A percentile compares a stretch with the other conserved stretches of the same genome.
Evolutionary conservation across 2,113 vertebrate genomes (phyloP).

Genomic region (Noturus placidus): DNA sequence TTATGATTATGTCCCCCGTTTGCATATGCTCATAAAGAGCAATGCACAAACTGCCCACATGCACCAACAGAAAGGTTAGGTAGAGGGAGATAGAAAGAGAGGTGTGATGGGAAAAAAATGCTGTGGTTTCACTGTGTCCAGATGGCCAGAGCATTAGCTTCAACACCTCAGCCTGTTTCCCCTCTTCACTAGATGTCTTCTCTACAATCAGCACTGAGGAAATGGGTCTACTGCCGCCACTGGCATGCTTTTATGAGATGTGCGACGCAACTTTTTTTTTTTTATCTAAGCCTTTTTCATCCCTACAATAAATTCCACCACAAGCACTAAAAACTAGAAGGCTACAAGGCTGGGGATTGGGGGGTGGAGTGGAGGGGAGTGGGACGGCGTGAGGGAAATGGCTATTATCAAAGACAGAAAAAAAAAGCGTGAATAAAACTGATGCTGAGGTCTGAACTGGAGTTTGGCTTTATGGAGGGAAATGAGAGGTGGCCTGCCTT

Average conservation of each 20-base stretch:
- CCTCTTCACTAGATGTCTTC: slow-evolving; percentile 64
- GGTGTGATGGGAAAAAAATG: slow-evolving; percentile 40
- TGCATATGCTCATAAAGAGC: slow-evolving; percentile 36
- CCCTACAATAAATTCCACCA: slow-evolving; percentile 33
- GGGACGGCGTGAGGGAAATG: background rate
- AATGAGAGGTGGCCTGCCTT: slow-evolving; percentile 42
- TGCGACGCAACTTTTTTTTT: slow-evolving; percentile 54
- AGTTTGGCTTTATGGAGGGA: slow-evolving; percentile 48
- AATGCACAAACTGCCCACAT: slow-evolving; percentile 36
- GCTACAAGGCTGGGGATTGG: background rate
- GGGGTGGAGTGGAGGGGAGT: background rate
- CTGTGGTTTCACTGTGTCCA: slow-evolving; percentile 64
- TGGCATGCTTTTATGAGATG: slow-evolving; percentile 70
- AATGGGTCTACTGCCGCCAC: slow-evolving; percentile 61
- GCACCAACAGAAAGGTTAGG: slow-evolving; percentile 44
- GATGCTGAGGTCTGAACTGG: slow-evolving; percentile 43
- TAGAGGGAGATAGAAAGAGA: slow-evolving; percentile 29
- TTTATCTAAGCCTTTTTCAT: slow-evolving; percentile 61
- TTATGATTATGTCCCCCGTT: slow-evolving; percentile 50
- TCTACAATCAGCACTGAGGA: slow-evolving; percentile 60
- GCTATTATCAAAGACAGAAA: slow-evolving; percentile 49
- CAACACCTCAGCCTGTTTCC: slow-evolving; percentile 61
- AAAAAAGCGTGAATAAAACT: slow-evolving; percentile 60
- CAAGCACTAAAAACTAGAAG: slow-evolving; percentile 30
- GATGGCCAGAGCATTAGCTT: slow-evolving; percentile 62